Conservation (phyloP, 2,113 vertebrate species). For the Corythornis madagascariensis region DNA sequence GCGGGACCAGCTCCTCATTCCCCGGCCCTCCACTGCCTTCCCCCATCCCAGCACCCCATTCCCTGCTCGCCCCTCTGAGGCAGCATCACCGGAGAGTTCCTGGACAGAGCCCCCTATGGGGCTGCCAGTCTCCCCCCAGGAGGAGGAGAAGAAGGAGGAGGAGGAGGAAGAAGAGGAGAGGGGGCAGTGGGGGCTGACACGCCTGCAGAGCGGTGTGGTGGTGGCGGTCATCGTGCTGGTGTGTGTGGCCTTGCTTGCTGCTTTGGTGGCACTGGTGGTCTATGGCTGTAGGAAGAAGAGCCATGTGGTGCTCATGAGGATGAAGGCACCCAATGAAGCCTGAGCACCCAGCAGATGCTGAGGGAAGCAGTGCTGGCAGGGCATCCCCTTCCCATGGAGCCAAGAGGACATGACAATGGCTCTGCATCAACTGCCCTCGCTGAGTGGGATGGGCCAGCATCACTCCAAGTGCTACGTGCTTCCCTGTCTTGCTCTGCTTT, state of each 20-base stretch:
- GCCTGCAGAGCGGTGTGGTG: constrained; percentile 69
- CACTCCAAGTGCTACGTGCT: rapidly evolving
- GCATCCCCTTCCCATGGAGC: not conserved
- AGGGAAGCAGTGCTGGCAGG: not conserved
- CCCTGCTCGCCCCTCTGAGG: not conserved
- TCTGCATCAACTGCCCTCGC: not conserved
- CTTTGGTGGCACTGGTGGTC: constrained; percentile 64
- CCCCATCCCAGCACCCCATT: not conserved
- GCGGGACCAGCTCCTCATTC: not conserved
- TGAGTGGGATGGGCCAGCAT: not conserved
- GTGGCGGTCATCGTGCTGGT: constrained; percentile 73
- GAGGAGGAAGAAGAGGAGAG: constrained; percentile 35
- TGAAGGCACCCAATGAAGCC: constrained; percentile 73
- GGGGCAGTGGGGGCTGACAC: constrained; percentile 56
- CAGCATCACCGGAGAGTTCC: rapidly evolving
- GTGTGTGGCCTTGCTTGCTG: constrained; percentile 66
- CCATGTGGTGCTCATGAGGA: constrained; percentile 62
- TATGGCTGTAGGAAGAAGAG: constrained; percentile 74
- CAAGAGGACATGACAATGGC: not conserved
- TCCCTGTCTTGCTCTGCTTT: not conserved
- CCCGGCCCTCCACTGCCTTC: not conserved
- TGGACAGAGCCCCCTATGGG: not conserved
- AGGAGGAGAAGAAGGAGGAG: constrained; percentile 6
- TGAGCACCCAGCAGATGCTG: not conserved
- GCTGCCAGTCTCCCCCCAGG: not conserved